Percentiles rank a stretch among this genome's conserved stretches.
Conservation (phyloP, 2,113 vertebrate species). For the Rostratula benghalensis region DNA sequence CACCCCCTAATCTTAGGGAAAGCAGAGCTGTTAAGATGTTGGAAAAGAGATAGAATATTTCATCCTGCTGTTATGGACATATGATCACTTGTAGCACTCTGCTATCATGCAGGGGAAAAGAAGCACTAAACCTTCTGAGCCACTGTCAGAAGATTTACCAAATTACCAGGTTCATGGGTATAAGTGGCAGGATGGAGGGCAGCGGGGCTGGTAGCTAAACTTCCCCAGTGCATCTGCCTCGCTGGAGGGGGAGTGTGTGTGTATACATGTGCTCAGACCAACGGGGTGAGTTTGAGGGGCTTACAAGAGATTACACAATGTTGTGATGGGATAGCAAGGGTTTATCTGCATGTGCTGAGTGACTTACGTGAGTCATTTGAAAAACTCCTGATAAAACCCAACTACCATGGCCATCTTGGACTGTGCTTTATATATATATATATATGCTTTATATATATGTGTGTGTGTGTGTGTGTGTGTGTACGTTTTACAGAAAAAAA, state of each 20-base stretch:
- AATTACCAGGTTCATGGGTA: neutral
- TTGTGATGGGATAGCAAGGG: neutral
- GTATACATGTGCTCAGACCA: neutral
- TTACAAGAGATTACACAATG: neutral
- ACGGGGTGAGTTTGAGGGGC: neutral
- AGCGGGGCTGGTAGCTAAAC: neutral
- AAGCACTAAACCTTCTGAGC: neutral
- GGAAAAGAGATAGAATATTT: conserved; percentile 13
- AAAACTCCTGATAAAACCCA: neutral
- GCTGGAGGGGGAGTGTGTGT: fast-evolving
- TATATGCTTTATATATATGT: no score
- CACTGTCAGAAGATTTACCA: neutral
- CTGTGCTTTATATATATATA: neutral
- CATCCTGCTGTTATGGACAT: neutral
- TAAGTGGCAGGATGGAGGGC: neutral
- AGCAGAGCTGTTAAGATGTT: neutral
- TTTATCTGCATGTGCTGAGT: neutral
- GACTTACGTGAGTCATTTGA: neutral
- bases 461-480: no score
- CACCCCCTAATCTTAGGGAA: conserved; percentile 34
- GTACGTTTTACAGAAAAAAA: neutral
- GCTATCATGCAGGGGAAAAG: neutral
- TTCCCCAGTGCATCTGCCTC: neutral
- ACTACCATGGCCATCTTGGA: neutral
- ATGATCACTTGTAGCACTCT: neutral